Evolutionary conservation across 2,888 invertebrate species (phyloP).

Genomic region (Caprella mutica): DNA sequence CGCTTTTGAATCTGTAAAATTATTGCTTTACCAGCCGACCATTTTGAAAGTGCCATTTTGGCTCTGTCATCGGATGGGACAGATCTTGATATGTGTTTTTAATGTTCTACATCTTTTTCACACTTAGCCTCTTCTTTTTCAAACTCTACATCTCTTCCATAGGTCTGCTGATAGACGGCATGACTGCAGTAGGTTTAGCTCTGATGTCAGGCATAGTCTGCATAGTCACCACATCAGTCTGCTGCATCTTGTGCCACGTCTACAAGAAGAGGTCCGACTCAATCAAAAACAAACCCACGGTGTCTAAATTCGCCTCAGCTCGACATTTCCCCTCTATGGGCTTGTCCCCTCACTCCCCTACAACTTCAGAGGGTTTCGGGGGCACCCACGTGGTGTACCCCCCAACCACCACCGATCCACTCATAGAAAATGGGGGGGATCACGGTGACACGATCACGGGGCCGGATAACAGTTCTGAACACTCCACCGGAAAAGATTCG

Average conservation of each 20-base stretch:
- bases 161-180: slow-evolving; percentile 4
- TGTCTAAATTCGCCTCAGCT: background rate
- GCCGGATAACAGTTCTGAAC: slow-evolving; percentile 32
- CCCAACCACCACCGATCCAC: background rate
- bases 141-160: no score
- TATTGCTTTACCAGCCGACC: no score
- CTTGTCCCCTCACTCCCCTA: background rate
- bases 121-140: no score
- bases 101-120: no score
- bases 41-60: no score
- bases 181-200: slow-evolving; percentile 63
- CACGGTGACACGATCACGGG: slow-evolving; percentile 1
- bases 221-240: slow-evolving; percentile 80
- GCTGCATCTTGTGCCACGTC: slow-evolving; percentile 83
- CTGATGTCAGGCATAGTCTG: slow-evolving; percentile 82
- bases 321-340: background rate
- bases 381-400: no score
- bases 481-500: slow-evolving; percentile 33
- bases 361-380: no score
- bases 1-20: no score
- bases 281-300: no score
- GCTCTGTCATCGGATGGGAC: no score
- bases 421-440: background rate
- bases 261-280: no score
- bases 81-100: no score